Base-by-base conservation (phyloP, 2,888 invertebrate genomes). In the Drosophila ustulata region DNA sequence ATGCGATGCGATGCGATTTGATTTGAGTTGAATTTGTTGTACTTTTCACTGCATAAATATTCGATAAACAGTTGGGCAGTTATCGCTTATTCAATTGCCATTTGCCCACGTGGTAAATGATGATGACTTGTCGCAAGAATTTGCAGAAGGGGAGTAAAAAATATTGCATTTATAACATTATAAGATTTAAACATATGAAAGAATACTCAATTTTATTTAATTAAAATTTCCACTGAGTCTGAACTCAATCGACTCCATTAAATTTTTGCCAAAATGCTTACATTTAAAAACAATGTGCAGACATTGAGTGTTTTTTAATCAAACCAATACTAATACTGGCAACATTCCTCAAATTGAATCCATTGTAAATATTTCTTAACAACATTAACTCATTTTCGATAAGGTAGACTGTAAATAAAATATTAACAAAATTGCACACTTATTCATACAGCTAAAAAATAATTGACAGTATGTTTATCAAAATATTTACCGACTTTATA, bases 11-110 rank as follows among this genome's bases (percentile, higher is more conserved):
- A 28, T 18, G 7, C 41, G 57, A 59, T 63, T 61, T 58, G 43
- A 47, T 66, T 32, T 8, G 50, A 43, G 43, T 65, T 65, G 41
- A 11, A n/a, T 37, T 37, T 37, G 37, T 37, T 37, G 11, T 11
- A 37, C n/a, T n/a, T 9, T 39, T 43, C 34, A 11, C 26, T 56
- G 75, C 53, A 75, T 68, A 61, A 63, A 61, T 61, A 59, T 26
- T 18, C 56, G 39, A 71, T 68, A 63, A 67, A 50, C 34, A 55
- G 45, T 41, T 41, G 58, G 59, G 39, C 55, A 46, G 50, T 8
- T 55, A 50, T 41, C 8, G 47, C 13, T 26, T 30, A 56, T 11
- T 45, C 39, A 25, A 39, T 23, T 56, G 32, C 46, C 30, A 62
- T 55, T 47, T 28, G 13, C 23, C 8, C 23, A 45, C 6, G 39